A percentile compares a stretch with the other conserved stretches of the same genome.
phyloP scores from a whole-genome alignment of 2,797 vertebrate genomes.

The Staurois parvus region DNA sequence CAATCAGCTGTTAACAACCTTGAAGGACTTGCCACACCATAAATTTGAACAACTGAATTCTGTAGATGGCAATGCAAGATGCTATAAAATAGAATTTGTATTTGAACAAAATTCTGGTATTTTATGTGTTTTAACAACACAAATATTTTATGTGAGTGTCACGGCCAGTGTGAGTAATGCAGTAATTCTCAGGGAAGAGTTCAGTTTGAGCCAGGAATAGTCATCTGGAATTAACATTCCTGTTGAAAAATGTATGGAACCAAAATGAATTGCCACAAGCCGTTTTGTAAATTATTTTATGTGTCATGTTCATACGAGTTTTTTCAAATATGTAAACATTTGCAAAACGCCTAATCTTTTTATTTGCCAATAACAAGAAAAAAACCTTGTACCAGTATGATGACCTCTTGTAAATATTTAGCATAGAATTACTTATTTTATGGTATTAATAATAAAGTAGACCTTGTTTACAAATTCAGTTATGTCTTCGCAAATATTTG shows the following conservation, averaged over 20 bases:
- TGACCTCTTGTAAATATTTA: too few species aligned
- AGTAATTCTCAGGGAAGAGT: slow-evolving; percentile 17
- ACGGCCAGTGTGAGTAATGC: slow-evolving; percentile 45
- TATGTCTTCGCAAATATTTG: too few species aligned
- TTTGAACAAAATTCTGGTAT: slow-evolving; percentile 35
- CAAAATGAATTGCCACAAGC: neutral
- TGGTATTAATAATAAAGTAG: too few species aligned
- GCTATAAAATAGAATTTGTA: slow-evolving; percentile 26
- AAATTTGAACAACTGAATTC: slow-evolving; percentile 46
- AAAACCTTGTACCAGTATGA: too few species aligned
- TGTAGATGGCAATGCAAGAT: slow-evolving; percentile 22
- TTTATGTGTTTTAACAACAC: slow-evolving; percentile 48
- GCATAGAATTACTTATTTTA: too few species aligned
- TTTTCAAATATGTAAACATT: too few species aligned
- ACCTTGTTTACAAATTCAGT: too few species aligned
- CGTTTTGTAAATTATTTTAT: neutral
- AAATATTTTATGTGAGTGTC: slow-evolving; percentile 46
- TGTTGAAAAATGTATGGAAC: neutral
- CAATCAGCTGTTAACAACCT: slow-evolving; percentile 39
- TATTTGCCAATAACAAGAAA: too few species aligned
- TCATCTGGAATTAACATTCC: neutral
- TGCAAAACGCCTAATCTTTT: too few species aligned
- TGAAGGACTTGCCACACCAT: slow-evolving; percentile 23
- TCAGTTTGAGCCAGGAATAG: neutral
- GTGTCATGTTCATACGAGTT: too few species aligned